Conservation (phyloP, 1,140 invertebrate genomes). For the Drosophila pachea region DNA sequence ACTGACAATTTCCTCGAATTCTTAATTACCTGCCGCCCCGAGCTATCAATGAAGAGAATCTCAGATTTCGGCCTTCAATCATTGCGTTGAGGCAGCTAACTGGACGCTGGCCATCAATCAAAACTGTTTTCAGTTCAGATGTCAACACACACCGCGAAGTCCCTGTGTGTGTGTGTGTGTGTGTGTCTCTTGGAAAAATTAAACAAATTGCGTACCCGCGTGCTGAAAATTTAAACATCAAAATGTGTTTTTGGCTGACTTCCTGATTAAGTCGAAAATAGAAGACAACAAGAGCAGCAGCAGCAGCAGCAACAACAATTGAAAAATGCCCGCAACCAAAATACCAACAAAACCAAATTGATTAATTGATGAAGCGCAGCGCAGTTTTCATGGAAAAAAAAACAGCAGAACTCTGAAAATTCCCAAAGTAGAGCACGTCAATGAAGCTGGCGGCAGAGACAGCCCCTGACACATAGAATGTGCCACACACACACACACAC, state of each 20-base stretch:
- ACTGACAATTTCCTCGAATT: neutral
- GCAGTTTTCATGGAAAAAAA: conserved; percentile 61
- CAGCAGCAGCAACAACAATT: conserved; percentile 28
- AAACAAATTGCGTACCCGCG: conserved; percentile 63
- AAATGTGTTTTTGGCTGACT: conserved; percentile 56
- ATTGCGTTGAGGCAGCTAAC: conserved; percentile 34
- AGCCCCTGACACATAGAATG: conserved; percentile 5
- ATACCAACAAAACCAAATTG: conserved; percentile 64
- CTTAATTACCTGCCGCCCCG: conserved; percentile 5
- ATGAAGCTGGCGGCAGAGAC: conserved; percentile 13
- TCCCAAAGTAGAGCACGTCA: conserved; percentile 55
- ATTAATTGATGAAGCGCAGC: conserved; percentile 70
- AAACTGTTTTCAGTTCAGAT: conserved; percentile 53
- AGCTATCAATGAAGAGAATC: conserved; percentile 20
- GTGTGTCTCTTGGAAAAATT: conserved; percentile 34
- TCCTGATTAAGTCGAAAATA: conserved; percentile 70
- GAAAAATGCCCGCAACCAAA: conserved; percentile 51
- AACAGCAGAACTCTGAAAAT: conserved; percentile 1
- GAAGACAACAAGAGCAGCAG: conserved; percentile 30
- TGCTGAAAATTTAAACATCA: conserved; percentile 68
- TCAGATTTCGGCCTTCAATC: conserved; percentile 19
- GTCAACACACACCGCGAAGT: conserved; percentile 56
- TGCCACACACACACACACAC: conserved; percentile 5
- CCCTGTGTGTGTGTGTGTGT: conserved; percentile 12
- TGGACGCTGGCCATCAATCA: conserved; percentile 58